These are phyloP conservation scores for Haplochromis burtoni DNA, from an alignment of 2,113 vertebrate genomes.

Conservation along the genomic window DNA sequence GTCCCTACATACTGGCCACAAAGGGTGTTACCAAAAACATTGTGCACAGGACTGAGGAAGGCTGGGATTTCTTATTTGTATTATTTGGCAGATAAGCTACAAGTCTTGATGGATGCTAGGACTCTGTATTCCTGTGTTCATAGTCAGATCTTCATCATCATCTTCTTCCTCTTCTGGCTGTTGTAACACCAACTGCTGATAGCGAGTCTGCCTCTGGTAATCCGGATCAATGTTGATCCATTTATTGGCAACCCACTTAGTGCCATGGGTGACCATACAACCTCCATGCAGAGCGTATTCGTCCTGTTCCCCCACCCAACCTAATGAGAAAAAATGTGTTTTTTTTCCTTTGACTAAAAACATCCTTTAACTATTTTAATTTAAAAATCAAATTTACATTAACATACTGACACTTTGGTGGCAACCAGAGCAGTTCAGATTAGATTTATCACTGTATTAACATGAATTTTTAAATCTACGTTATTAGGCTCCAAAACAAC, in stretches of 20 bases:
- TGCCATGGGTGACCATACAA: constrained; percentile 88
- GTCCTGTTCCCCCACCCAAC: constrained; percentile 95
- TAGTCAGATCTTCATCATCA: constrained; percentile 34
- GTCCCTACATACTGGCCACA: constrained; percentile 34
- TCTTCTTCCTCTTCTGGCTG: constrained; percentile 62
- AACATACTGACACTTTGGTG: neutral
- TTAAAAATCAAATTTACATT: neutral
- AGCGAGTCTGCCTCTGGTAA: constrained; percentile 81
- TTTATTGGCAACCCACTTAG: constrained; percentile 96
- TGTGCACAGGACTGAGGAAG: constrained; percentile 51
- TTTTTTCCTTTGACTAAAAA: neutral
- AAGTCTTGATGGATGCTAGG: constrained; percentile 59
- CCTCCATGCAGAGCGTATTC: constrained; percentile 93
- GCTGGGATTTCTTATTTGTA: neutral
- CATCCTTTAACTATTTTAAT: neutral
- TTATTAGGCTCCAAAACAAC: neutral
- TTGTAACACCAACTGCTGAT: constrained; percentile 86
- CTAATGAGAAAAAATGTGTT: constrained; percentile 47
- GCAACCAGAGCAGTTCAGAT: neutral
- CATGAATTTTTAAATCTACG: neutral
- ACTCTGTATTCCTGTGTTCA: constrained; percentile 33
- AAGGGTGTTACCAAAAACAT: constrained; percentile 2
- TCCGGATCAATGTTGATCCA: constrained; percentile 99
- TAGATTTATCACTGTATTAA: neutral
- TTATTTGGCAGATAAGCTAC: constrained; percentile 49